Evolutionary conservation across 2,113 vertebrate genomes (phyloP).

Genomic region (Python bivittatus): DNA sequence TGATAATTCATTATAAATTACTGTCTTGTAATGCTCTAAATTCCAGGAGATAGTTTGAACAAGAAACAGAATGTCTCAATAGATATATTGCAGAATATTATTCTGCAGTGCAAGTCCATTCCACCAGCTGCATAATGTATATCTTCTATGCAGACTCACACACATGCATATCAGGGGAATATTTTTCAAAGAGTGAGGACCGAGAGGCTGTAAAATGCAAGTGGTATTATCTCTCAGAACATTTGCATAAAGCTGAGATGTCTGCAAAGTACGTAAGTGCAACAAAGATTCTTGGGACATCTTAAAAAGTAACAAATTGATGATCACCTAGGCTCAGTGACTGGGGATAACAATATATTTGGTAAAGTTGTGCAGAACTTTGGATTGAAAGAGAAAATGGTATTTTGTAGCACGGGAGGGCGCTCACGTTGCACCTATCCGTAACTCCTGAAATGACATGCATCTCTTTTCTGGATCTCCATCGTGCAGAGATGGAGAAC

Average conservation of each 20-base stretch:
- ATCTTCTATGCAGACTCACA: too few species aligned
- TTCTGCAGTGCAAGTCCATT: too few species aligned
- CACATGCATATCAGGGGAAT: too few species aligned
- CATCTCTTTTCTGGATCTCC: accelerated
- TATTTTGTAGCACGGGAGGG: neutral
- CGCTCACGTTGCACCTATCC: neutral
- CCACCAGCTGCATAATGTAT: too few species aligned
- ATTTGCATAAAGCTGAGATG: neutral
- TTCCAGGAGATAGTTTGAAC: too few species aligned
- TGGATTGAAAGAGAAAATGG: neutral
- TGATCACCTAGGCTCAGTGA: neutral
- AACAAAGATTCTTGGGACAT: neutral
- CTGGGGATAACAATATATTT: neutral
- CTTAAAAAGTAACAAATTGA: neutral
- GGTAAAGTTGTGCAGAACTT: neutral
- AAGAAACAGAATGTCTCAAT: too few species aligned
- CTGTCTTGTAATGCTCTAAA: too few species aligned
- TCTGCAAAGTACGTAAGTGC: neutral
- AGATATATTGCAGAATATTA: too few species aligned
- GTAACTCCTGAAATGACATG: neutral
- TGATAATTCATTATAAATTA: too few species aligned
- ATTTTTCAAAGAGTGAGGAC: too few species aligned
- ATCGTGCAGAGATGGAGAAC: too few species aligned
- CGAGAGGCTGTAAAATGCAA: neutral
- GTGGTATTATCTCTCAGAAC: neutral